Evolutionary conservation across 1,140 invertebrate genomes (phyloP).

Genomic region (Nixonia krombeini): DNA sequence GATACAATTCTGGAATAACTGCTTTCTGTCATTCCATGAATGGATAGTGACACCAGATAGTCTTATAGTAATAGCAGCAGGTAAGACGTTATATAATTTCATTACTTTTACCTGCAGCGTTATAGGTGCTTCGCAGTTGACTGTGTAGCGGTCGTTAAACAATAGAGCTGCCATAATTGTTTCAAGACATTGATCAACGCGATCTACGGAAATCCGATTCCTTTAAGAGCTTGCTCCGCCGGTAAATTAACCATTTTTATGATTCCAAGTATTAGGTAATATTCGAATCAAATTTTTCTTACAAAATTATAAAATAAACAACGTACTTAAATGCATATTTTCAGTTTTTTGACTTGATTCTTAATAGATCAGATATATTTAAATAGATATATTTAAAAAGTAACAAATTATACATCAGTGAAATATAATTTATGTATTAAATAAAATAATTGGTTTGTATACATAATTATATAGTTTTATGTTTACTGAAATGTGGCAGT

Average conservation of each 20-base stretch:
- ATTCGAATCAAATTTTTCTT: slow-evolving; percentile 6
- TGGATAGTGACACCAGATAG: slow-evolving; percentile 6
- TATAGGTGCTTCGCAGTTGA: slow-evolving; percentile 22
- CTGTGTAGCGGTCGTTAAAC: slow-evolving; percentile 39
- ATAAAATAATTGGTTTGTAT: no score
- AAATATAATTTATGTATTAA: no score
- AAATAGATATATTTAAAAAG: no score
- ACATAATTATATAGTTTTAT: no score
- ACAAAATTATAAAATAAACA: neutral
- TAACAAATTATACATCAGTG: no score
- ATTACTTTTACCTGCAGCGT: slow-evolving; percentile 48
- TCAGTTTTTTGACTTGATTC: neutral
- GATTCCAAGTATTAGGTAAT: slow-evolving; percentile 19
- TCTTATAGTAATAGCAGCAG: slow-evolving; percentile 11
- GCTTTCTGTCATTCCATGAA: slow-evolving; percentile 11
- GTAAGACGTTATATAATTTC: slow-evolving; percentile 48
- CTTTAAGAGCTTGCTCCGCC: slow-evolving; percentile 28
- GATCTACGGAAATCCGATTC: slow-evolving; percentile 35
- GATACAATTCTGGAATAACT: neutral
- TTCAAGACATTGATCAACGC: slow-evolving; percentile 36
- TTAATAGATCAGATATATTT: no score
- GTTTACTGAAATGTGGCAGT: no score
- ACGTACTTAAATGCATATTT: neutral
- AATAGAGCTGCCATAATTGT: slow-evolving; percentile 35
- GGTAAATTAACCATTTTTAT: slow-evolving; percentile 30